Percentiles rank a stretch among this genome's conserved stretches.
Conservation (phyloP, 2,797 vertebrate genomes). For the Adrianichthys oophorus region DNA sequence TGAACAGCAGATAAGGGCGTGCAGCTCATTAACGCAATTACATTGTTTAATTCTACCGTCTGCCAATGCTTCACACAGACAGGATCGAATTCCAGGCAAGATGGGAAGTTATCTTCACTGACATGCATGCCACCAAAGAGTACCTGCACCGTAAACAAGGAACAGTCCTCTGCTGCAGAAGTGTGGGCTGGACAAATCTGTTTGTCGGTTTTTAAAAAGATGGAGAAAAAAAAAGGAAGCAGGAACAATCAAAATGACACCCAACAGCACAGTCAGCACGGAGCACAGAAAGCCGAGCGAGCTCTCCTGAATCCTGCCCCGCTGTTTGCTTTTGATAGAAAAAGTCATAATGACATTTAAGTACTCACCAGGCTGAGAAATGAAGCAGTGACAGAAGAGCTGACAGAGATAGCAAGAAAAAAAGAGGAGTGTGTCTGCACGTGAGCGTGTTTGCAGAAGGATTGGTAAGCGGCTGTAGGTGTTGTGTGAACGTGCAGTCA, state of each 20-base stretch:
- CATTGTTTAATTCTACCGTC: constrained; percentile 47
- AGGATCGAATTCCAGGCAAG: constrained; percentile 36
- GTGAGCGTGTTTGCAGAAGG: constrained; percentile 12
- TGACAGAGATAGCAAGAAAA: constrained; percentile 15
- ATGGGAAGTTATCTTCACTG: constrained; percentile 41
- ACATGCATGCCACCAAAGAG: constrained; percentile 16
- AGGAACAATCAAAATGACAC: constrained; percentile 44
- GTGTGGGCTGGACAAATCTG: constrained; percentile 10
- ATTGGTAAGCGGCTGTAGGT: constrained; percentile 27
- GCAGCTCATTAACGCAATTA: constrained; percentile 71
- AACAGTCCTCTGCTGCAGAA: constrained; percentile 17
- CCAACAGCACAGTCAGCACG: constrained; percentile 28
- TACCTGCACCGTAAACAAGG: constrained; percentile 25
- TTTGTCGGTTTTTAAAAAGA: constrained; percentile 17
- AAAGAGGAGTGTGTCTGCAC: constrained; percentile 1
- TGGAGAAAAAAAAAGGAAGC: constrained; percentile 5
- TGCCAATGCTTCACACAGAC: constrained; percentile 45
- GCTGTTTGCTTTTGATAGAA: constrained; percentile 58
- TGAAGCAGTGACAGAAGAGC: constrained; percentile 39
- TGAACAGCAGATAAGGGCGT: constrained; percentile 63
- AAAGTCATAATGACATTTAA: constrained; percentile 66
- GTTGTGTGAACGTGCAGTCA: constrained; percentile 4
- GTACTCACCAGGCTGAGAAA: constrained; percentile 59
- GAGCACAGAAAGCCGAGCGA: constrained; percentile 27
- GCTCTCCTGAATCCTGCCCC: constrained; percentile 37